Percentiles rank a stretch among this genome's conserved stretches.
Evolutionary conservation across 2,113 vertebrate species (phyloP).

Genomic region (Astur gentilis): DNA sequence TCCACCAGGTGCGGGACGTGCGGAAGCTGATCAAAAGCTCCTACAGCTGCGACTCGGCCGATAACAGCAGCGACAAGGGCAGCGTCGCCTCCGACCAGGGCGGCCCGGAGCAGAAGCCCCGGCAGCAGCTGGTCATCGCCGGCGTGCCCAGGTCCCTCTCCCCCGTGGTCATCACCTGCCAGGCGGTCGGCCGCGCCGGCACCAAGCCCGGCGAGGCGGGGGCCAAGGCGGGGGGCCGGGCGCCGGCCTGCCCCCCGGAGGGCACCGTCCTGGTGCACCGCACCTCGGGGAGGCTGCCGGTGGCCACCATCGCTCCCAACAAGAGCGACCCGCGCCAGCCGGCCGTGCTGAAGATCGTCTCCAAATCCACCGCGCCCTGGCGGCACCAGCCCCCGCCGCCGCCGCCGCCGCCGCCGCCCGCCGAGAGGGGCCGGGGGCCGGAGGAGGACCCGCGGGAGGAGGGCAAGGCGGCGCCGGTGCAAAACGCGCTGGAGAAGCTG

Average conservation of each 20-base stretch:
- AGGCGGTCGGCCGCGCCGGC: conserved; percentile 81
- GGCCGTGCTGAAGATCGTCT: conserved; percentile 75
- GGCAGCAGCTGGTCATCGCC: conserved; percentile 65
- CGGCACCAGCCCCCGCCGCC: conserved; percentile 62
- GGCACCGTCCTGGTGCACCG: conserved; percentile 74
- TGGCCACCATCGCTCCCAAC: conserved; percentile 74
- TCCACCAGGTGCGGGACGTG: conserved; percentile 93
- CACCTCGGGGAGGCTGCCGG: conserved; percentile 70
- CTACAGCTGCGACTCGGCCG: conserved; percentile 83
- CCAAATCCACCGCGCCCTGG: conserved; percentile 66
- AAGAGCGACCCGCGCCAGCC: conserved; percentile 68
- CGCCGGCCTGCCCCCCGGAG: conserved; percentile 63
- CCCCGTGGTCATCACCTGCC: conserved; percentile 92
- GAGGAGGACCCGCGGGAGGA: conserved; percentile 76
- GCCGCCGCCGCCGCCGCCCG: neutral
- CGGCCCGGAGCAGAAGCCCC: conserved; percentile 69
- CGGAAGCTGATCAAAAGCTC: conserved; percentile 92
- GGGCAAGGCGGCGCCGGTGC: conserved; percentile 58
- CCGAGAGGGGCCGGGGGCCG: conserved; percentile 62
- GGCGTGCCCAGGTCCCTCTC: conserved; percentile 73
- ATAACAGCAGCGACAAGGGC: conserved; percentile 76
- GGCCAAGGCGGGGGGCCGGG: neutral
- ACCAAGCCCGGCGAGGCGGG: conserved; percentile 31
- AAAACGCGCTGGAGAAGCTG: conserved; percentile 86
- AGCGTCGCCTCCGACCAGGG: conserved; percentile 70